A percentile compares a stretch with the other conserved stretches of the same genome.
These are phyloP conservation scores for Syrmaticus mikado DNA, from an alignment of 2,113 vertebrate species.

Conservation along the genomic window DNA sequence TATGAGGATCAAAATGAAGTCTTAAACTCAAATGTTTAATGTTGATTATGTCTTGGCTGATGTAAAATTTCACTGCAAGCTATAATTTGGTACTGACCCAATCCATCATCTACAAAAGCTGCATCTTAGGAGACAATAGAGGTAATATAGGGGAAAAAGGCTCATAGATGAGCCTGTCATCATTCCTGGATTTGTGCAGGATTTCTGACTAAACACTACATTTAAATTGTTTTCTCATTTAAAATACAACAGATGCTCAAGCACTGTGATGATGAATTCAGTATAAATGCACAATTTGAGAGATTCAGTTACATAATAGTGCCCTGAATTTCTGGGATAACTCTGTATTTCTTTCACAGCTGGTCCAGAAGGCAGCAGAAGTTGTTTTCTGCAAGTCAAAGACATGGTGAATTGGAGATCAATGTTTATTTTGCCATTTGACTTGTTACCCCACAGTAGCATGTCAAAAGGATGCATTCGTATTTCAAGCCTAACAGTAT, in stretches of 20 bases:
- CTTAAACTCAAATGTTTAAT: background rate
- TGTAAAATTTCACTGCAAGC: background rate
- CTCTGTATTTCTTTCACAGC: background rate
- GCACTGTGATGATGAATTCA: background rate
- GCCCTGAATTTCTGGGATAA: background rate
- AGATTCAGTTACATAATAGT: background rate
- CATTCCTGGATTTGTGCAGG: background rate
- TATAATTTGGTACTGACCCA: slow-evolving; percentile 25
- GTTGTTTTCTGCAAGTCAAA: background rate
- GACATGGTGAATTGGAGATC: background rate
- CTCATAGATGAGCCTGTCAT: slow-evolving; percentile 2
- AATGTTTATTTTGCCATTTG: background rate
- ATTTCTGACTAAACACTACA: slow-evolving; percentile 37
- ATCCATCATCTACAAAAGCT: background rate
- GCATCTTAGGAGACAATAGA: background rate
- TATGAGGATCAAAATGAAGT: slow-evolving; percentile 15
- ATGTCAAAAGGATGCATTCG: background rate
- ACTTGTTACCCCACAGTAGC: background rate
- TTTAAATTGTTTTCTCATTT: slow-evolving; percentile 36
- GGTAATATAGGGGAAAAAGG: background rate
- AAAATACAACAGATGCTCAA: slow-evolving; percentile 54
- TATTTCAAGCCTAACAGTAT: background rate
- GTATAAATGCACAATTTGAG: background rate
- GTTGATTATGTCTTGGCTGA: slow-evolving; percentile 27
- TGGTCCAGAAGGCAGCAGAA: background rate